Conservation (phyloP, 1,140 invertebrate species). For the Papilio polyxenes region DNA sequence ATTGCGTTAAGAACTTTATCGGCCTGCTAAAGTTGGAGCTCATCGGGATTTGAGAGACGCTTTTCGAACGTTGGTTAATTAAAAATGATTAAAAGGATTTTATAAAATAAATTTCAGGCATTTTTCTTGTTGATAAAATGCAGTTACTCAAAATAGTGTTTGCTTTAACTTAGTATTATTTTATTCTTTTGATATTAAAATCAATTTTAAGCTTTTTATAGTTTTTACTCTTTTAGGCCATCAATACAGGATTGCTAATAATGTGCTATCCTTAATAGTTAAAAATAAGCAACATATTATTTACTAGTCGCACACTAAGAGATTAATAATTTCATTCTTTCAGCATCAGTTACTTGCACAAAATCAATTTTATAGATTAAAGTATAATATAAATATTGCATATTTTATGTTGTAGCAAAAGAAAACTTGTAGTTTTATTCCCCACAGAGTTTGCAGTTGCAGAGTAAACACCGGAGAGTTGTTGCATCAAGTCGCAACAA, state of each 20-base stretch:
- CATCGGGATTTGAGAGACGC: constrained; percentile 63
- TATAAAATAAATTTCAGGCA: constrained; percentile 13
- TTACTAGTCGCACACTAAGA: too few relatives aligned
- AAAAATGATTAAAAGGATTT: constrained; percentile 38
- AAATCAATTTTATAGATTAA: background rate
- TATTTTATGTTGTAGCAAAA: background rate
- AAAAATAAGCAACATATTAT: background rate
- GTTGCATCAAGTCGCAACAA: constrained; percentile 56
- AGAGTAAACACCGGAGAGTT: constrained; percentile 50
- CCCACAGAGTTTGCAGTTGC: constrained; percentile 42
- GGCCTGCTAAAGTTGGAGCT: constrained; percentile 46
- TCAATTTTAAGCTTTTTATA: too few relatives aligned
- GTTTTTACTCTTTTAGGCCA: background rate
- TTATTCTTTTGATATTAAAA: too few relatives aligned
- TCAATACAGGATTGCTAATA: background rate
- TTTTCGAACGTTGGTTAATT: constrained; percentile 45
- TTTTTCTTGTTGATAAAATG: background rate
- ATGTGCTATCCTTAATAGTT: background rate
- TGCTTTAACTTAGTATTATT: too few relatives aligned
- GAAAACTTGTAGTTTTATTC: constrained; percentile 27
- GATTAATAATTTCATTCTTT: too few relatives aligned
- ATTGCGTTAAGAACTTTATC: constrained; percentile 69
- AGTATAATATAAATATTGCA: background rate
- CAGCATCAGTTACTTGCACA: background rate
- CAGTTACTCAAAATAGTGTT: background rate